Evolutionary conservation across 2,113 vertebrate species (phyloP), one percentile per base, ranked within the genome.

Genomic region (Oostethus manadensis): DNA sequence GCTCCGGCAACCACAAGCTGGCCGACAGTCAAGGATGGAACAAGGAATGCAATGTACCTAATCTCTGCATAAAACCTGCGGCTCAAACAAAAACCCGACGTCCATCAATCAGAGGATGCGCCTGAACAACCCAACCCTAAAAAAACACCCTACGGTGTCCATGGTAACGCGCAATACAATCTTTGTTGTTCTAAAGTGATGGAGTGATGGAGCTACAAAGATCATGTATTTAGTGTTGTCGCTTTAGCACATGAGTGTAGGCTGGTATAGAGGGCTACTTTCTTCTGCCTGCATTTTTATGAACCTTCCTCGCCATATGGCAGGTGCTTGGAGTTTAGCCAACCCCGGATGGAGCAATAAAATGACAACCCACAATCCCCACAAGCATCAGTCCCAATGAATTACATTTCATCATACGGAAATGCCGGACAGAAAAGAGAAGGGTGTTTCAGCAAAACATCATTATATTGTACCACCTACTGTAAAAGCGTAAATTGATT

Each of bases 41-140:
- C 65, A 73, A 74, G 58, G 45, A 58, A 64, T 78, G 64, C 65
- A 76, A 83, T 83, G 66, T 43, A 11, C 58, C 76, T 59, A 66
- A 54, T 59, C 63, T 78, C 67, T 72, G 63, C 54, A 26, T 26
- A 26, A 26, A 26, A 26, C 23, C 23, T 26, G 23, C 23, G 23
- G 3, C 5, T 26, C 5, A 26, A 17, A 51, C 49, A 51, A 51
- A 22, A 22, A 49, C 16, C 45, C 6, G 35, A 58, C 17, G 18
- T 49, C 45, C 63, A 72, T 71, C 75, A 79, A 81, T 77, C 26
- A 70, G 21, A 62, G 20, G 5, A n/a, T n/a, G n/a, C n/a, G 23
- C 23, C 23, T 5, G 5, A 26, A 26, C 23, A 26, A 26, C 23
- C 45, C 11, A 35, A 58, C 17, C 29, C 69, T 46, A 58, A 60